Evolutionary conservation across 35 echinoderm and acorn worm genomes (phyloP), one percentile per base, ranked within the genome.

Genomic region (Chiridota heheva): DNA sequence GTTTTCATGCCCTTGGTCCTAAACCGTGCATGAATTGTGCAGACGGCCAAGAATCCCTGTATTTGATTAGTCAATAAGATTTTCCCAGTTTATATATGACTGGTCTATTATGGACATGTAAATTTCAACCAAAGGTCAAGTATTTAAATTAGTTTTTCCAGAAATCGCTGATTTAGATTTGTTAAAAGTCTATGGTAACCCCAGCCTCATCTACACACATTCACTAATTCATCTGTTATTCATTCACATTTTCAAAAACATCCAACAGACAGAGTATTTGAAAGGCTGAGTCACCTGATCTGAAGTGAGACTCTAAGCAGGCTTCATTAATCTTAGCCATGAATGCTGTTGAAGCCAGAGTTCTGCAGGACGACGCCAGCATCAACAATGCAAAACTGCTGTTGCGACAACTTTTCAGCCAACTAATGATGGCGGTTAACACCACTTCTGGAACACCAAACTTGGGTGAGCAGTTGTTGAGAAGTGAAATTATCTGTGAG

Each of bases 401-500:
- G 61, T 80, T 76, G 1, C 80, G 32, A 38, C 76, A 84, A 27
- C 31, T 43, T 35, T 67, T 61, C 4, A 96, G 73, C 95, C 95
- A 98, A 13, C 33, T 15, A 8, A 72, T 30, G 12, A 98, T 44
- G 0, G 71, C 84, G 20, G 60, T 79, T 36, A 92, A 42, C 17
- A 91, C 84, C 33, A 85, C 69, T 4, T 85, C 73, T 12, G 89
- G 73, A 4, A 81, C 85, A 47, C 89, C 84, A 37, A 60, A 40
- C 36, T 72, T 68, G 28, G 95, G 95, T 28, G 89, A 92, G 36
- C 89, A 91, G 75, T 91, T 91, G 45, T 98, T 98, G 44, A 98
- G 85, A 3, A 98, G 73, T 12, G 80, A 66, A 29, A 98, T 40
- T 26, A 98, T 69, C 1, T 60, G 73, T 28, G 80, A 82, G 3